A percentile compares a stretch with the other conserved stretches of the same genome.
These are phyloP conservation scores for Parazoanthus swiftii DNA, from an alignment of 92 coral and sea anemone genomes.

Conservation along the genomic window DNA sequence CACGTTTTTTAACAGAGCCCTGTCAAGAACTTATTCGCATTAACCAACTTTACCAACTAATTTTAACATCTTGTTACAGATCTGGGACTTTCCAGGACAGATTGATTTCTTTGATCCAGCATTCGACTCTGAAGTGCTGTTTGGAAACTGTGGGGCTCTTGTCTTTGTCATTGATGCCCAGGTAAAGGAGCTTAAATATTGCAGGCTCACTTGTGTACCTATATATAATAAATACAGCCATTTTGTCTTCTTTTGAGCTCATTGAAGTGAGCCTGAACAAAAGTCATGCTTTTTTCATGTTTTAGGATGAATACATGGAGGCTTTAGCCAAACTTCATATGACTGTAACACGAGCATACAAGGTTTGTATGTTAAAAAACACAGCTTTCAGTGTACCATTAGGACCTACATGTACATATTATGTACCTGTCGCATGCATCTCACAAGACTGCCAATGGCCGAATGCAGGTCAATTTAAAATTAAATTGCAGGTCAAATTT, in stretches of 20 bases:
- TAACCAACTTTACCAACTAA: too few relatives aligned
- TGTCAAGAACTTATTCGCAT: too few relatives aligned
- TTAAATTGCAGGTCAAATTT: background rate
- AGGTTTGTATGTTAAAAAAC: conserved; percentile 48
- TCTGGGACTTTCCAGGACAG: conserved; percentile 99
- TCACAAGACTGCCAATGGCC: too few relatives aligned
- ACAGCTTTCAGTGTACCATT: background rate
- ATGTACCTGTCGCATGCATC: background rate
- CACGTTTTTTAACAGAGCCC: too few relatives aligned
- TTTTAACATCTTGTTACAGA: conserved; percentile 47
- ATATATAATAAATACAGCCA: background rate
- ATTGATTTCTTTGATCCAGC: conserved; percentile 99
- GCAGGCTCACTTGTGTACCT: too few relatives aligned
- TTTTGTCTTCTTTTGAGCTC: background rate
- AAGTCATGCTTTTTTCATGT: background rate
- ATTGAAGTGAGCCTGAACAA: background rate
- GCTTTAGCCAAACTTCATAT: conserved; percentile 91
- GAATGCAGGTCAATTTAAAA: too few relatives aligned
- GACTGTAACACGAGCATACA: conserved; percentile 98
- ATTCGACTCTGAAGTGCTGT: conserved; percentile 91
- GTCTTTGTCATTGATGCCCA: conserved; percentile 99
- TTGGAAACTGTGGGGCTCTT: conserved; percentile 98
- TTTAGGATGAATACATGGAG: conserved; percentile 99
- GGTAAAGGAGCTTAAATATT: conserved; percentile 42
- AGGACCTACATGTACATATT: background rate